Evolutionary conservation across 2,797 vertebrate genomes (phyloP).

Genomic region (Leuciscus waleckii): DNA sequence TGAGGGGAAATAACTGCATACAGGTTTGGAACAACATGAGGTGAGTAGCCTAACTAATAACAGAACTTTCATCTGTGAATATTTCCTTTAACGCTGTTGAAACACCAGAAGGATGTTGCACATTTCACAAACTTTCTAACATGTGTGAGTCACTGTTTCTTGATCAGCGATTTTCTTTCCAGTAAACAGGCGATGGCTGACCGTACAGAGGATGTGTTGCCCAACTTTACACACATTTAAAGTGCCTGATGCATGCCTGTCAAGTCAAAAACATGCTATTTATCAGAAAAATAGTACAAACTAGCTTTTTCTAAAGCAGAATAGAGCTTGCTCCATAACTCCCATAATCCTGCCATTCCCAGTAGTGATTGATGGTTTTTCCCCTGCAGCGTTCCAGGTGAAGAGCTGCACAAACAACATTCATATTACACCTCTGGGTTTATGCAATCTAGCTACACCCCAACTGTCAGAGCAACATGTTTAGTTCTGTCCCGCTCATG

Average conservation of each 20-base stretch:
- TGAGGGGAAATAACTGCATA: not conserved
- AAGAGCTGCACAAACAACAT: conserved; percentile 15
- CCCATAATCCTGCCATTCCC: not conserved
- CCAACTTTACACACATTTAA: not conserved
- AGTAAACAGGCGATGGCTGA: not conserved
- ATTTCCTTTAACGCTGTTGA: not conserved
- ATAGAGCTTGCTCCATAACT: not conserved
- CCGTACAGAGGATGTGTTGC: not conserved
- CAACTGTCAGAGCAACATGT: not conserved
- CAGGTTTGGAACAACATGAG: not conserved
- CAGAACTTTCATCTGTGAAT: not conserved
- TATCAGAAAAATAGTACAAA: not conserved
- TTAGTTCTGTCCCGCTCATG: not conserved
- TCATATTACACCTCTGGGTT: not conserved
- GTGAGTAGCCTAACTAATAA: not conserved
- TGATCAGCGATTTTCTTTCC: conserved; percentile 30
- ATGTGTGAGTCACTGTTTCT: conserved; percentile 36
- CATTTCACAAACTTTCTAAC: conserved; percentile 15
- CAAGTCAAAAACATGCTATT: not conserved
- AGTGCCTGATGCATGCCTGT: not conserved
- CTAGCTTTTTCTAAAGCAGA: not conserved
- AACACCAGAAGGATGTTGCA: conserved; percentile 12
- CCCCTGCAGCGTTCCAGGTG: not conserved
- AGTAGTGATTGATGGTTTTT: not conserved
- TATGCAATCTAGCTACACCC: not conserved